Percentiles rank a stretch among this genome's conserved stretches.
Evolutionary conservation across 2,797 vertebrate genomes (phyloP).

Genomic region (Tokudaia muenninki): DNA sequence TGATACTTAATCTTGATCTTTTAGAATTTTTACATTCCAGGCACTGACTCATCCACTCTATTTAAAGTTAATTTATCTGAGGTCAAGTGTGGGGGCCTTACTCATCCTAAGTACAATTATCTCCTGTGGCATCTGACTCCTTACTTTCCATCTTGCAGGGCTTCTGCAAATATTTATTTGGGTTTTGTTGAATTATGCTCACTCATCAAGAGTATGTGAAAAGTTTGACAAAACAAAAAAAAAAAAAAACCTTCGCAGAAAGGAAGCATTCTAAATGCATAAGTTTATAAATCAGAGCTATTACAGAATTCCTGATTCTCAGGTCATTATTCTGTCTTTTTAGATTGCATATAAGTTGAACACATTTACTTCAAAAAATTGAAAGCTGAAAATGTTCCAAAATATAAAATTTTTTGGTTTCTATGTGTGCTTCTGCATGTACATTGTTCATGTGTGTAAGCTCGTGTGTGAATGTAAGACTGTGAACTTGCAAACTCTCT

Average conservation of each 20-base stretch:
- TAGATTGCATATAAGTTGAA: neutral
- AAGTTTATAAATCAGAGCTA: neutral
- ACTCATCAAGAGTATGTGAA: neutral
- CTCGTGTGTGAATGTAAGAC: neutral
- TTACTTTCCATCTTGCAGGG: neutral
- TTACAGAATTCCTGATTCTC: neutral
- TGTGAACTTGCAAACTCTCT: neutral
- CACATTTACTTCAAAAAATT: neutral
- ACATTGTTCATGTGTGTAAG: neutral
- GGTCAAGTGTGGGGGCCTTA: conserved; percentile 67
- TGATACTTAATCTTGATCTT: conserved; percentile 52
- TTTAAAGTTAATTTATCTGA: conserved; percentile 72
- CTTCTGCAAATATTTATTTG: conserved; percentile 43
- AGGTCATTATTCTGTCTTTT: neutral
- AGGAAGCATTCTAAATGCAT: neutral
- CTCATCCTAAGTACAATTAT: conserved; percentile 56
- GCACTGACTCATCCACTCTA: conserved; percentile 67
- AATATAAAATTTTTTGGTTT: neutral
- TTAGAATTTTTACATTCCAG: conserved; percentile 25
- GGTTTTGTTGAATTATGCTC: conserved; percentile 46
- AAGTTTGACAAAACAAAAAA: neutral
- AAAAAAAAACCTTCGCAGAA: neutral
- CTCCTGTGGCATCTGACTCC: neutral
- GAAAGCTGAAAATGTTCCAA: neutral
- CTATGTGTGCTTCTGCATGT: neutral